phyloP scores from a whole-genome alignment of 2,113 vertebrate species.

The Heptranchias perlo region DNA sequence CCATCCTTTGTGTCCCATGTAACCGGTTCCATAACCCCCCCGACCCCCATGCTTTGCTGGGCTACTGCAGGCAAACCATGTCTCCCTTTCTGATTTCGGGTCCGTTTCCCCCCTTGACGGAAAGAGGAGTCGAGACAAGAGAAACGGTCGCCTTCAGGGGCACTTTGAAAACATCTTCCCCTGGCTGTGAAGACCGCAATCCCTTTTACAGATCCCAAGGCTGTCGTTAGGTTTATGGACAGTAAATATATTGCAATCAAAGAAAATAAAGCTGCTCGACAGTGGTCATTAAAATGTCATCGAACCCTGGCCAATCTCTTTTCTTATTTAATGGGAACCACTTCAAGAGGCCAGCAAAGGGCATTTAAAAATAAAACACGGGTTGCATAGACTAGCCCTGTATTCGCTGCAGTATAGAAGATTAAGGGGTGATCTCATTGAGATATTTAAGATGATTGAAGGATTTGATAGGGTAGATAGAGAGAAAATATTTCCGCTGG shows the following conservation, averaged over 20 bases:
- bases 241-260: background rate
- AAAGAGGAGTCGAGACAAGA: background rate
- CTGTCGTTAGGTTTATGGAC: background rate
- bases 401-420: too few relatives aligned
- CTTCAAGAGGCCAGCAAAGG: background rate
- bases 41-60: too few relatives aligned
- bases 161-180: background rate
- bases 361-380: background rate
- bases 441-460: too few relatives aligned
- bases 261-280: background rate
- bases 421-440: too few relatives aligned
- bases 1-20: background rate
- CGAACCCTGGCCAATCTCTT: background rate
- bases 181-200: background rate
- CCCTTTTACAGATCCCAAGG: slow-evolving; percentile 13
- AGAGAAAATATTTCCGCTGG: too few relatives aligned
- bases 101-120: background rate
- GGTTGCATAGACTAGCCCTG: too few relatives aligned
- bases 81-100: background rate
- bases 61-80: too few relatives aligned
- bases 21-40: background rate
- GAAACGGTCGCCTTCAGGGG: background rate
- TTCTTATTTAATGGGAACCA: background rate
- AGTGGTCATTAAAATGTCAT: background rate
- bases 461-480: too few relatives aligned